Evolutionary conservation across 2,888 invertebrate species (phyloP), one percentile per base, ranked within the genome.

Genomic region (Chymomyza amoena): DNA sequence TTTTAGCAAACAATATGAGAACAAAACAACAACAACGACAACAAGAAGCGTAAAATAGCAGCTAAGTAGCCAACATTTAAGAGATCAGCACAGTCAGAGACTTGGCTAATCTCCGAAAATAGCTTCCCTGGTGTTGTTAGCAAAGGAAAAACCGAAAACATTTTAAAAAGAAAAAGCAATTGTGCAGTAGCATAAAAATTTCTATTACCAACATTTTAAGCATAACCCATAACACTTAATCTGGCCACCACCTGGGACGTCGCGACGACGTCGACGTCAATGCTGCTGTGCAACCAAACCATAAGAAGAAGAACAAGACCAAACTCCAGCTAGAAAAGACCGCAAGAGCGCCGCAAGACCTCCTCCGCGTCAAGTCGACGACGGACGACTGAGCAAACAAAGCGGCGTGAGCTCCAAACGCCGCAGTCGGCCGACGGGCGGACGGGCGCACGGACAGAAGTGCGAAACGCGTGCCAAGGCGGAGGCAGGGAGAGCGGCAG

Each of bases 161-260:
- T 45, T 45, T 45, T 45, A 13, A 13, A n/a, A 18, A 18, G 52
- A 75, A 74, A 81, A 79, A 79, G 77, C 88, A 77, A 87, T 87
- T 83, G 39, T 45, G 84, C 84, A 86, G 81, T 70, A 84, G 86
- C 70, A 86, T 87, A 87, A 83, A 83, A 83, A 79, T 77, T 81
- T 81, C 81, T 85, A 78, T 83, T 70, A 75, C 72, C 72, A 72
- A 54, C 76, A 60, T 74, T 70, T 74, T 54, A 36, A 57, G 52
- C 65, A 70, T 66, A 65, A 73, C 59, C 66, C 72, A 84, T 84
- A 84, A 82, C 80, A 82, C 76, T 81, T 45, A 45, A 45, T 45
- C 52, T 80, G 83, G 77, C 84, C n/a, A 76, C 79, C 82, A 83
- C 86, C 86, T 83, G 82, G 75, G 67, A 67, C 67, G n/a, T n/a